Evolutionary conservation across 2,888 invertebrate species (phyloP).

Genomic region (Germaria angustata): DNA sequence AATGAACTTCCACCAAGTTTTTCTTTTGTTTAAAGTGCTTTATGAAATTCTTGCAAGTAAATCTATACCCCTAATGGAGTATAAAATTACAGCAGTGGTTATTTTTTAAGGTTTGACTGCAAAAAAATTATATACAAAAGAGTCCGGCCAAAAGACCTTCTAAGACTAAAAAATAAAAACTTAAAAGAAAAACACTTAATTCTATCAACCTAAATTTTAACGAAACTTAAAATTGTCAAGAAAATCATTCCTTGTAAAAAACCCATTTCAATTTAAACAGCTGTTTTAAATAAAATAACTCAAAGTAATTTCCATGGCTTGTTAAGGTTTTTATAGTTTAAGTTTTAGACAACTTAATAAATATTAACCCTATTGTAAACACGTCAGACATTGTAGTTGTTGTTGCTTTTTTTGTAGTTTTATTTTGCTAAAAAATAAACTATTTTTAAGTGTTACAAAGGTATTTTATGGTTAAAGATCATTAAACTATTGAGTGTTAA

Average conservation of each 20-base stretch:
- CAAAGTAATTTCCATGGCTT: constrained; percentile 31
- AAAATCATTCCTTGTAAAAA: not conserved
- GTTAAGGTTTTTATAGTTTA: not conserved
- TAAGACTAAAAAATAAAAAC: not conserved
- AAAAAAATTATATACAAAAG: constrained; percentile 9
- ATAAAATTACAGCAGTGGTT: constrained; percentile 25
- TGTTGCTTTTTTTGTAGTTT: not conserved
- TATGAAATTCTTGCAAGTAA: not conserved
- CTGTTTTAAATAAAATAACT: constrained; percentile 30
- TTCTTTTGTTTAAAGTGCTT: not conserved
- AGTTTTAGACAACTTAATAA: constrained; percentile 64
- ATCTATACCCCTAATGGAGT: constrained; percentile 1
- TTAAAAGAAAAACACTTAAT: not conserved
- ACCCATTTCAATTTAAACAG: constrained; percentile 43
- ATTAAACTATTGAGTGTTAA: constrained; percentile 54
- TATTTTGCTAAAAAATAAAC: no score
- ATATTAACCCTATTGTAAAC: constrained; percentile 59
- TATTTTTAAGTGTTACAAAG: constrained; percentile 51
- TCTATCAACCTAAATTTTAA: constrained; percentile 23
- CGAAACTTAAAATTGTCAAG: constrained; percentile 12
- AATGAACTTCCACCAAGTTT: no score
- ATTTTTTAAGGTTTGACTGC: constrained; percentile 11
- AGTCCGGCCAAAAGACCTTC: constrained; percentile 45
- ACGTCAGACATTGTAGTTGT: constrained; percentile 18
- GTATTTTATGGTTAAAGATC: constrained; percentile 54